phyloP scores from a whole-genome alignment of 2,797 vertebrate genomes.

The Pachyuromys duprasi region DNA sequence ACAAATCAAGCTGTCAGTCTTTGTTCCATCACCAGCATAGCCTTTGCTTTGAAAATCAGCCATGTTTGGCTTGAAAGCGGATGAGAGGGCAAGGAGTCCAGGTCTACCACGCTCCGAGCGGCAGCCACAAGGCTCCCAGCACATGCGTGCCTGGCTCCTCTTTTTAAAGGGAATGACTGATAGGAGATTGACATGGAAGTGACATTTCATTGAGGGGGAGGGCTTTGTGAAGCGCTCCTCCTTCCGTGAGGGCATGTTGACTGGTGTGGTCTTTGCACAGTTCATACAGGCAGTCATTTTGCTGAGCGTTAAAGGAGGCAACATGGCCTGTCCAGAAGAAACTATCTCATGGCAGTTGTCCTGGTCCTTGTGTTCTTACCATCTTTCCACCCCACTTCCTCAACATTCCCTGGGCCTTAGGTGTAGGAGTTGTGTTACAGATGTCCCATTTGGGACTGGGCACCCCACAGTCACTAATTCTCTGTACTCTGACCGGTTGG shows the following conservation, averaged over 20 bases:
- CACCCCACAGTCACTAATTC: neutral
- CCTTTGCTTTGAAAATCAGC: conserved; percentile 68
- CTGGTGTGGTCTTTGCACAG: neutral
- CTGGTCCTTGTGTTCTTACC: no score
- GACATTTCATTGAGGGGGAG: neutral
- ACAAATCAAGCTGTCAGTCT: conserved; percentile 76
- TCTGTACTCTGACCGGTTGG: neutral
- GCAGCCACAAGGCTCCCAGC: neutral
- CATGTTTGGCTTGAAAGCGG: conserved; percentile 51
- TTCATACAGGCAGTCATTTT: neutral
- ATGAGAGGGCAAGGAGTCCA: neutral
- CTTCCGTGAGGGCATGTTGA: neutral
- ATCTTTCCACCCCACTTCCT: neutral
- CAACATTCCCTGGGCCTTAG: neutral
- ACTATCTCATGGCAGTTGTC: neutral
- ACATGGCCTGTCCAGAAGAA: neutral
- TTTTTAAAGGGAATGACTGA: conserved; percentile 55
- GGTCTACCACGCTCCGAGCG: conserved; percentile 50
- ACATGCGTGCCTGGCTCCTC: conserved; percentile 65
- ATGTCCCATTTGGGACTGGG: neutral
- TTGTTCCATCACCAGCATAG: conserved; percentile 56
- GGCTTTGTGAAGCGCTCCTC: neutral
- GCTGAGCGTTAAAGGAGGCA: neutral
- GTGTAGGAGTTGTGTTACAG: neutral
- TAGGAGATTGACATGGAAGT: conserved; percentile 67